These are phyloP conservation scores for Sebastes hopkinsi DNA, from an alignment of 2,797 vertebrate genomes.

Conservation along the genomic window DNA sequence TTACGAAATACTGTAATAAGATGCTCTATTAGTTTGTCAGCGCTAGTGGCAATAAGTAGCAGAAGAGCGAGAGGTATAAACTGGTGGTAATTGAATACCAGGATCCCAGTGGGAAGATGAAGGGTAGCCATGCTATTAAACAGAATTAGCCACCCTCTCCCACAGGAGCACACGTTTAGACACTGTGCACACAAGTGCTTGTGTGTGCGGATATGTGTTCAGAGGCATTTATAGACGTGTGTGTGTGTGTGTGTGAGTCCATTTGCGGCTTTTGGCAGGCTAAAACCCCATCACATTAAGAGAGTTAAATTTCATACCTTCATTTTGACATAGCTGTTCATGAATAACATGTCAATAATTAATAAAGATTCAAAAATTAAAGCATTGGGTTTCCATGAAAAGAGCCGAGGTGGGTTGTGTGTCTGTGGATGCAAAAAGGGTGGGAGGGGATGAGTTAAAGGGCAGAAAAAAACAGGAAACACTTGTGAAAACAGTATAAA, in stretches of 20 bases:
- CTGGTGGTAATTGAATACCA: slow-evolving; percentile 75
- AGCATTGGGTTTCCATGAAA: slow-evolving; percentile 9
- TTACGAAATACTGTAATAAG: slow-evolving; percentile 59
- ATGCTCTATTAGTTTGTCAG: slow-evolving; percentile 69
- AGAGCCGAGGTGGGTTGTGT: background rate
- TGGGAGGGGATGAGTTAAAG: background rate
- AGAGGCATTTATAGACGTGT: slow-evolving; percentile 9
- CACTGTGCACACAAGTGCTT: slow-evolving; percentile 27
- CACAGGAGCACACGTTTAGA: slow-evolving; percentile 65
- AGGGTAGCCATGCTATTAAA: slow-evolving; percentile 76
- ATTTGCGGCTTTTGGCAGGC: slow-evolving; percentile 15
- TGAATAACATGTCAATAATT: slow-evolving; percentile 36
- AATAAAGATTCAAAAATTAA: slow-evolving; percentile 41
- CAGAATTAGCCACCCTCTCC: slow-evolving; percentile 75
- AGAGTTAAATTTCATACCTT: slow-evolving; percentile 30
- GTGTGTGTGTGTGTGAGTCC: background rate
- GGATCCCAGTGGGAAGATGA: slow-evolving; percentile 74
- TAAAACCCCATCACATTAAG: slow-evolving; percentile 16
- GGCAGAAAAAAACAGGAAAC: background rate
- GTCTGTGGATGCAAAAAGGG: background rate
- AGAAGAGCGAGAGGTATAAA: slow-evolving; percentile 66
- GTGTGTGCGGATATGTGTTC: background rate
- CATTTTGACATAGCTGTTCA: slow-evolving; percentile 25
- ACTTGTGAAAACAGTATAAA: slow-evolving; percentile 13
- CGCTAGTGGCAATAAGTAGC: slow-evolving; percentile 57